These are phyloP conservation scores for Melieria crassipennis DNA, from an alignment of 2,888 invertebrate genomes.

Conservation along the genomic window DNA sequence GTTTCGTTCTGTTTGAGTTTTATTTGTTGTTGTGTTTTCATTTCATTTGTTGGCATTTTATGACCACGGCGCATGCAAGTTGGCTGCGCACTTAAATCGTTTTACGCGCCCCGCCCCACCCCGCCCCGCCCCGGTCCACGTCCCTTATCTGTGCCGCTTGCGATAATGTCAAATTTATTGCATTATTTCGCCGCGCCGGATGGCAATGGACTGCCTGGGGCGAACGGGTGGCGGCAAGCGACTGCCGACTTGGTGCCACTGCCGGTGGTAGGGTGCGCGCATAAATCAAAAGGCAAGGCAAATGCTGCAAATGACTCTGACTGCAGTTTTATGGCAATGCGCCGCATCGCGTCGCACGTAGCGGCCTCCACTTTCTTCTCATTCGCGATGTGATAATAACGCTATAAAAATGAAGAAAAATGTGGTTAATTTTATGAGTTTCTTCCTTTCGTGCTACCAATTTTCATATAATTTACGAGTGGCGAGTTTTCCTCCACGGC, in stretches of 20 bases:
- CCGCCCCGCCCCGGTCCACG: slow-evolving; percentile 4
- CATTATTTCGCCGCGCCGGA: slow-evolving; percentile 35
- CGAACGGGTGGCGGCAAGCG: slow-evolving; percentile 27
- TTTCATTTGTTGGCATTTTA: slow-evolving; percentile 22
- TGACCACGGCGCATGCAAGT: slow-evolving; percentile 21
- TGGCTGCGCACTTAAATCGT: slow-evolving; percentile 20
- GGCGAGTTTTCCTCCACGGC: too few relatives aligned
- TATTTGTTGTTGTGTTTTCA: slow-evolving; percentile 8
- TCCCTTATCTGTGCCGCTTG: slow-evolving; percentile 28
- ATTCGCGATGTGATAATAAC: slow-evolving; percentile 58
- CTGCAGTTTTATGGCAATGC: slow-evolving; percentile 57
- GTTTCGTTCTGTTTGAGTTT: background rate
- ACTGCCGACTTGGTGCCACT: slow-evolving; percentile 32
- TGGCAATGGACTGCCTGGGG: slow-evolving; percentile 5
- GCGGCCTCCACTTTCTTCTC: slow-evolving; percentile 32
- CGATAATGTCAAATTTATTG: slow-evolving; percentile 45
- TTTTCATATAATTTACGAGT: slow-evolving; percentile 42
- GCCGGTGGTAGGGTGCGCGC: slow-evolving; percentile 46
- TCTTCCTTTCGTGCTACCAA: slow-evolving; percentile 43
- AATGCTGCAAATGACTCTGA: slow-evolving; percentile 41
- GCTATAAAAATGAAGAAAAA: slow-evolving; percentile 63
- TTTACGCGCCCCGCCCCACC: slow-evolving; percentile 5
- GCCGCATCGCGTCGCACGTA: background rate
- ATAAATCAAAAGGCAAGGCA: slow-evolving; percentile 58
- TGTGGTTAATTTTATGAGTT: slow-evolving; percentile 63